These are phyloP conservation scores for Brachionus paranguensis DNA, from an alignment of 1,140 invertebrate genomes.

Conservation along the genomic window DNA sequence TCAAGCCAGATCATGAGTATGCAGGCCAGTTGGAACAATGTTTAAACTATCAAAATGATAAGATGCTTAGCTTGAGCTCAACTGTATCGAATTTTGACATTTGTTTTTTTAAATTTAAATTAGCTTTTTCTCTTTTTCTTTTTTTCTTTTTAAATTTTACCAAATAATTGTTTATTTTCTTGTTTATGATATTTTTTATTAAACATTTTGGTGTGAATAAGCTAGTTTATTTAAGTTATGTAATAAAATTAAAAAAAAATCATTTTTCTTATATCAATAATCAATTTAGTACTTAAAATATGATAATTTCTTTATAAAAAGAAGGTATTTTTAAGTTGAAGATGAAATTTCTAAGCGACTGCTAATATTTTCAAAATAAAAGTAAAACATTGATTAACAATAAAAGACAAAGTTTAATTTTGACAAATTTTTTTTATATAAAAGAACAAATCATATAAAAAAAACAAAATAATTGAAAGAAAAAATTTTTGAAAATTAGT, in stretches of 20 bases:
- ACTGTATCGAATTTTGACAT: neutral
- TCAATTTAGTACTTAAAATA: neutral
- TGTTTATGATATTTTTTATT: neutral
- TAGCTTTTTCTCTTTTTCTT: neutral
- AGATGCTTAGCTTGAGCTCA: neutral
- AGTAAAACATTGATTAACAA: no score
- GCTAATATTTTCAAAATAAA: no score
- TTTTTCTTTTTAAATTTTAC: neutral
- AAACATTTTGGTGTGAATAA: neutral
- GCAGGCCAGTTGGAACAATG: neutral
- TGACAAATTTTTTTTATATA: no score
- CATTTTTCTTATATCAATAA: neutral
- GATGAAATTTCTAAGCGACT: no score
- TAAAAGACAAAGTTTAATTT: no score
- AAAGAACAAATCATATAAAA: no score
- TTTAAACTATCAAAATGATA: constrained; percentile 12
- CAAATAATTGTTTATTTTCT: neutral
- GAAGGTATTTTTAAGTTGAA: no score
- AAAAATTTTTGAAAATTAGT: no score
- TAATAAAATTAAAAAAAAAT: neutral
- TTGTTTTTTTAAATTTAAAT: neutral
- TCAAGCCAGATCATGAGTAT: neutral
- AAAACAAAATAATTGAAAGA: no score
- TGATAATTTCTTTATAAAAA: neutral
- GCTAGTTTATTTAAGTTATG: neutral